Conservation (phyloP, 64 coral and sea anemone species). For the Dendrophyllia cribrosa region DNA sequence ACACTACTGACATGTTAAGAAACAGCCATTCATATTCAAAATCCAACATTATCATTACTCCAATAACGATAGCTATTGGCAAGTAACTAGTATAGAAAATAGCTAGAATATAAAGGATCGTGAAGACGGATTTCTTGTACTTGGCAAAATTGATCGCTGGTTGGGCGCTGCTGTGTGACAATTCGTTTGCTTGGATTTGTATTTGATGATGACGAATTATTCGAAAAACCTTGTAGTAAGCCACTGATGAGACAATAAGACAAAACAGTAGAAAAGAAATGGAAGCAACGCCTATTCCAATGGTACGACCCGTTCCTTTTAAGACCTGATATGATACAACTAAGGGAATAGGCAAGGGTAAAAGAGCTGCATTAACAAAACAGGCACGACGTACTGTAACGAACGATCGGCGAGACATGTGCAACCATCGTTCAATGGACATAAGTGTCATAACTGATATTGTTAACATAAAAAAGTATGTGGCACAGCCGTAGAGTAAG, state of each 20-base stretch:
- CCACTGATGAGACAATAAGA: not conserved
- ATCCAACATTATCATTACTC: not conserved
- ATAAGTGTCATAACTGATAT: not conserved
- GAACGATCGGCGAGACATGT: not conserved
- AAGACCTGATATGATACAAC: not conserved
- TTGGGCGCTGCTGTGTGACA: not conserved
- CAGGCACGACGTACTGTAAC: not conserved
- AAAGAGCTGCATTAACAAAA: not conserved
- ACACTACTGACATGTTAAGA: not conserved
- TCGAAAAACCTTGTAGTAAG: not conserved
- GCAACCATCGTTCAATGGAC: not conserved
- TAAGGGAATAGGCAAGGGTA: not conserved
- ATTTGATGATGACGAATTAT: not conserved
- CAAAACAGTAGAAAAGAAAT: not conserved
- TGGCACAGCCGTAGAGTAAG: not conserved
- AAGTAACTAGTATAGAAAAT: not conserved
- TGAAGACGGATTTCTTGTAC: not conserved
- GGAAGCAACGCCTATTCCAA: not conserved
- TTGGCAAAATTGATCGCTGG: not conserved
- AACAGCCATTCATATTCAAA: not conserved
- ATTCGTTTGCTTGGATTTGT: not conserved
- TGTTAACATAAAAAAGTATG: not conserved
- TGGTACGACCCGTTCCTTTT: not conserved
- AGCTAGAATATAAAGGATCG: not conserved
- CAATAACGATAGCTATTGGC: not conserved